These are phyloP conservation scores for Acanthochromis polyacanthus DNA, from an alignment of 2,113 vertebrate species.

Conservation along the genomic window DNA sequence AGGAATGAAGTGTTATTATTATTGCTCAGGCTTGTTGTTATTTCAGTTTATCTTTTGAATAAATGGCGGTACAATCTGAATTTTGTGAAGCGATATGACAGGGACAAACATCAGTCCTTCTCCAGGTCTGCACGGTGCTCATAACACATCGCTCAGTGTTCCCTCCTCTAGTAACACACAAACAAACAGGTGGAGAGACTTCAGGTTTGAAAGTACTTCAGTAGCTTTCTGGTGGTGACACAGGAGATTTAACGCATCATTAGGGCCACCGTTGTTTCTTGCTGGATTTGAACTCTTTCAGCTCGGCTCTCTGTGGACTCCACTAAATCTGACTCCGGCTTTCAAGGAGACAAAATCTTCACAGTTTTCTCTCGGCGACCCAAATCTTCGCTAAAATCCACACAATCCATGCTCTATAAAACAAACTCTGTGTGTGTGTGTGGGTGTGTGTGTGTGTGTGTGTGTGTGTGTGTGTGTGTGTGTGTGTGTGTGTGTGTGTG, in stretches of 20 bases:
- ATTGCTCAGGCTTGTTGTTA: too few relatives aligned
- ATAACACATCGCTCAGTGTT: background rate
- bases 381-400: constrained; percentile 30
- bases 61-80: too few relatives aligned
- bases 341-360: constrained; percentile 14
- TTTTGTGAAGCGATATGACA: too few relatives aligned
- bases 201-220: background rate
- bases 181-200: background rate
- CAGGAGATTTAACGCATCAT: constrained; percentile 22
- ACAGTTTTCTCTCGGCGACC: background rate
- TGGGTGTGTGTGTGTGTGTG: constrained; percentile 19
- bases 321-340: background rate
- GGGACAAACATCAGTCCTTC: background rate
- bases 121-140: background rate
- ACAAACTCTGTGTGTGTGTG: constrained; percentile 19
- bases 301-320: constrained; percentile 1
- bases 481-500: constrained; percentile 23
- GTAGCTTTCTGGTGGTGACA: background rate
- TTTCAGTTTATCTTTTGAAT: too few relatives aligned
- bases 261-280: background rate
- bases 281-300: background rate
- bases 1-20: too few relatives aligned
- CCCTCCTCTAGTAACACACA: background rate
- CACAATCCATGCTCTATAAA: constrained; percentile 20
- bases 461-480: constrained; percentile 23